phyloP scores from a whole-genome alignment of 2,888 invertebrate species.

The Ormyrus nitidulus region DNA sequence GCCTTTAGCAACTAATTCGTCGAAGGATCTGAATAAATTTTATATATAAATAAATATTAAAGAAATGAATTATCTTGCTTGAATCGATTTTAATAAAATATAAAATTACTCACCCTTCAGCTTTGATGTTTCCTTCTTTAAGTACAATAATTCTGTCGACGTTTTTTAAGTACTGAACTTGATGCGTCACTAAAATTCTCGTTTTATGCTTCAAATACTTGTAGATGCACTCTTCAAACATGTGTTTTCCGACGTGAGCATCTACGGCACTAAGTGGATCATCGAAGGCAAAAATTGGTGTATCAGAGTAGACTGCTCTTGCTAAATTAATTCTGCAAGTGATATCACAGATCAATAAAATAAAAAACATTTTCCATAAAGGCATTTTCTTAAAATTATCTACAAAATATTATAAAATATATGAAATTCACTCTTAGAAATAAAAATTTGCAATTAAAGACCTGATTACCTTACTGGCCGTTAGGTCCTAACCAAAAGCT shows the following conservation, averaged over 20 bases:
- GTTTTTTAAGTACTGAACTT: slow-evolving; percentile 77
- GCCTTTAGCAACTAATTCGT: slow-evolving; percentile 84
- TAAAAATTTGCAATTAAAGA: slow-evolving; percentile 8
- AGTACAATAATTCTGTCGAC: slow-evolving; percentile 72
- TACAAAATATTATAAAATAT: neutral
- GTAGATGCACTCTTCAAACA: slow-evolving; percentile 89
- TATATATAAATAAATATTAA: slow-evolving; percentile 20
- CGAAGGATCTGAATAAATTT: slow-evolving; percentile 77
- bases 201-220: slow-evolving; percentile 78
- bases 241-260: slow-evolving; percentile 90
- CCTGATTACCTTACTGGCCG: too few species aligned
- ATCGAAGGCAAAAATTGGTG: slow-evolving; percentile 91
- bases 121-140: slow-evolving; percentile 69
- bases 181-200: slow-evolving; percentile 80
- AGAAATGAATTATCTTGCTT: neutral
- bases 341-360: neutral
- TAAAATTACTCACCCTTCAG: slow-evolving; percentile 65
- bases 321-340: slow-evolving; percentile 85
- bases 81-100: neutral
- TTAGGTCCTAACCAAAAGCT: too few species aligned
- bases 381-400: neutral
- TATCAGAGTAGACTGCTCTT: slow-evolving; percentile 89
- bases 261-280: slow-evolving; percentile 97
- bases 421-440: neutral
- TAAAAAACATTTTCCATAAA: neutral